phyloP scores from a whole-genome alignment of 2,797 vertebrate species.

The Pitangus sulphuratus region DNA sequence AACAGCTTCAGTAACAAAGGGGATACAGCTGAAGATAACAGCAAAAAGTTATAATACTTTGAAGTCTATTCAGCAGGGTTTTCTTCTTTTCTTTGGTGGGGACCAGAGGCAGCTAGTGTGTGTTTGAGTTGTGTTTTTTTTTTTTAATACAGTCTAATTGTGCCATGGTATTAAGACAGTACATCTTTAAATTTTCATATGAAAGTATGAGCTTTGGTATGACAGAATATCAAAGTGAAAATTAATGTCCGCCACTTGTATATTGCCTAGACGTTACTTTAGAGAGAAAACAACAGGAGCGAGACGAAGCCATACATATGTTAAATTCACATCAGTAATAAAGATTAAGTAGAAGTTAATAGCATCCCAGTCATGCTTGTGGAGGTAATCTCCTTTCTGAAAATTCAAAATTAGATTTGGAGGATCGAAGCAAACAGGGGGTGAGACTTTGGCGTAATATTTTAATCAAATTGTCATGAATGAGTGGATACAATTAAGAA shows the following conservation, averaged over 20 bases:
- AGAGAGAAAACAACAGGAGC: conserved; percentile 78
- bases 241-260: conserved; percentile 70
- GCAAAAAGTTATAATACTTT: not conserved
- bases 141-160: not conserved
- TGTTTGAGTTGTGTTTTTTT: not conserved
- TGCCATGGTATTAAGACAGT: not conserved
- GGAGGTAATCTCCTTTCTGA: conserved; percentile 98
- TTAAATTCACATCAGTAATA: conserved; percentile 95
- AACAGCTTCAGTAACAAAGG: not conserved
- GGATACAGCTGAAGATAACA: not conserved
- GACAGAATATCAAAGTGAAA: conserved; percentile 73
- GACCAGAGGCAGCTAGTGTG: not conserved
- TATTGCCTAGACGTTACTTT: conserved; percentile 75
- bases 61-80: not conserved
- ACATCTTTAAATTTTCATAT: conserved; percentile 42
- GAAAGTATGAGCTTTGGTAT: conserved; percentile 33
- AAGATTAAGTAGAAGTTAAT: conserved; percentile 99
- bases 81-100: not conserved
- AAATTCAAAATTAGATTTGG: conserved; percentile 99
- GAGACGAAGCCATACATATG: conserved; percentile 91
- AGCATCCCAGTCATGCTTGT: conserved; percentile 95
- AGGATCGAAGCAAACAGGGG: conserved; percentile 98
- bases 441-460: conserved; percentile 98
- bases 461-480: conserved; percentile 99
- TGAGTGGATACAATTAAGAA: conserved; percentile 99